Percentiles rank a stretch among this genome's conserved stretches.
These are phyloP conservation scores for Glyphotaelius pellucidus DNA, from an alignment of 2,888 invertebrate species.

Conservation along the genomic window DNA sequence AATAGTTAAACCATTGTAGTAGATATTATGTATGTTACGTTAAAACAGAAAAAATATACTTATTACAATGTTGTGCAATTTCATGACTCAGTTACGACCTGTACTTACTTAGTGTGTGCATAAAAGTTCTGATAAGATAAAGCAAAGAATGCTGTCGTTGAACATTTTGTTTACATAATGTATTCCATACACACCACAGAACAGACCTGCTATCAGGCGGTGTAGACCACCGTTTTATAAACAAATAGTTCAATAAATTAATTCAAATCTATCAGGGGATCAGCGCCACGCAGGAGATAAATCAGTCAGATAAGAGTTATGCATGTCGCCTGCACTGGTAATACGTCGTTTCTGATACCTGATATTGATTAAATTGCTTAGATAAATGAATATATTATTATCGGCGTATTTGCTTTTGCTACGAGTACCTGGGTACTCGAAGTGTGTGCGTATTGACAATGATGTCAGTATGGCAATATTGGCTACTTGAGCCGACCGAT, in stretches of 20 bases:
- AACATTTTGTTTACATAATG: neutral
- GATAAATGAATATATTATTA: conserved; percentile 15
- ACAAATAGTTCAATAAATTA: neutral
- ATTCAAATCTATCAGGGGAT: neutral
- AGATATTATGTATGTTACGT: too few relatives aligned
- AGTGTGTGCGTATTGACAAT: neutral
- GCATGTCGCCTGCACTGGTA: conserved; percentile 6
- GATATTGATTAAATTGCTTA: conserved; percentile 12
- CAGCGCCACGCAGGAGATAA: neutral
- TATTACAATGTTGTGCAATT: neutral
- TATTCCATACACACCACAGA: neutral
- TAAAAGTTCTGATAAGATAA: neutral
- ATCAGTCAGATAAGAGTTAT: conserved; percentile 6
- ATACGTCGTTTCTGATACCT: conserved; percentile 4
- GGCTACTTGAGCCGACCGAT: neutral
- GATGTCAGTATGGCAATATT: neutral
- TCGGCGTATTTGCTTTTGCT: neutral
- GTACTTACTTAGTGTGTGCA: too few relatives aligned
- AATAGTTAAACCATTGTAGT: too few relatives aligned
- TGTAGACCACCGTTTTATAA: neutral
- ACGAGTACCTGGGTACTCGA: neutral
- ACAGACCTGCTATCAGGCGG: neutral
- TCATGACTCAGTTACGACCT: neutral
- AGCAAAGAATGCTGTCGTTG: neutral
- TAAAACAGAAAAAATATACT: neutral